Base-by-base conservation (phyloP, 2,113 vertebrate genomes). In the Chitala chitala region DNA sequence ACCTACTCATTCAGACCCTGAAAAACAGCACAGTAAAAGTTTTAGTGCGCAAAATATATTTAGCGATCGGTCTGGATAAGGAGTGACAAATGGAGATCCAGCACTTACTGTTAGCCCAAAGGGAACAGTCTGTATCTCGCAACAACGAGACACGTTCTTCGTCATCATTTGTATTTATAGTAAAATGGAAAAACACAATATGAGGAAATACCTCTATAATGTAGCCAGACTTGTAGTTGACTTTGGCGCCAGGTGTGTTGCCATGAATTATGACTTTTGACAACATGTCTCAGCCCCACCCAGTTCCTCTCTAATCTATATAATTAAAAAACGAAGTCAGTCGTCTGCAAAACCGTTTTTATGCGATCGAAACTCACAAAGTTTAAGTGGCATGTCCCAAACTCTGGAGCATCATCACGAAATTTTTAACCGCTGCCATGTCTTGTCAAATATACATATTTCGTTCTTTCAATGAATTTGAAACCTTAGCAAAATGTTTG, bases 81-180 rank as follows among this genome's bases (percentile, higher is more conserved):
- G 69, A 33, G 82, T 66, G 71, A 70, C 56, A 83, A 80, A 76
- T 81, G 81, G 80, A 82, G 80, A 80, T 81, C 61, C 75, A 54
- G 65, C 69, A 75, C 71, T 40, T 66, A 22, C 33, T 75, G 24
- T 44, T 53, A 58, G 72, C 74, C 83, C 79, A 78, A 5, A 10
- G 81, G 82, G 80, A 84, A 76, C 78, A 65, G 76, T 80, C 81
- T 82, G 70, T 71, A 76, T 83, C 77, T 75, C 74, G 59, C 74
- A 78, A 83, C 80, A 84, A 83, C 80, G 80, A 78, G 80, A 82
- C 78, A 77, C 80, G 82, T 82, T 81, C 74, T 76, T 72, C 72
- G 73, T 79, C 64, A 75, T 86, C 84, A 88, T 80, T 90, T 82
- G 88, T 84, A 82, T 77, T 80, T 80, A 81, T 82, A 83, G 80